Evolutionary conservation across 2,888 invertebrate genomes (phyloP).

Genomic region (Agelastica alni): DNA sequence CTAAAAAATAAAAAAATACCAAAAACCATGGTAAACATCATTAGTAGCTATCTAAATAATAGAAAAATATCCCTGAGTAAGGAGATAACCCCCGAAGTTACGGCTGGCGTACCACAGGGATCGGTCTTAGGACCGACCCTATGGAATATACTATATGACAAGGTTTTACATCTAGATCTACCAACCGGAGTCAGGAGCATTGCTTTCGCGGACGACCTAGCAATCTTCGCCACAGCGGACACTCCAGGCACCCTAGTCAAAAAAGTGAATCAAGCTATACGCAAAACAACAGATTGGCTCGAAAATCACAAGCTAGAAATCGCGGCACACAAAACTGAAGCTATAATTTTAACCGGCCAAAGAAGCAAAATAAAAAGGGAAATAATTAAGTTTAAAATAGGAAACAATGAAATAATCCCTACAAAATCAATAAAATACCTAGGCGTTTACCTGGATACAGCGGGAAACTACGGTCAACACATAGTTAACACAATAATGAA

Average conservation of each 20-base stretch:
- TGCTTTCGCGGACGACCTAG: neutral
- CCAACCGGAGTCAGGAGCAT: neutral
- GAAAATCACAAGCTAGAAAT: neutral
- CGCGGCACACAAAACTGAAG: neutral
- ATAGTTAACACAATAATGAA: too few species aligned
- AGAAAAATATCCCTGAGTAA: neutral
- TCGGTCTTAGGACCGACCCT: neutral
- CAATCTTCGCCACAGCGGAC: neutral
- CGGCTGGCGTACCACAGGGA: constrained; percentile 1
- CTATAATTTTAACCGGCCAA: neutral
- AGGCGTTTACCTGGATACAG: too few species aligned
- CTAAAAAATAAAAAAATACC: neutral
- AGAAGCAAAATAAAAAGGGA: neutral
- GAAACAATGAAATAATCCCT: too few species aligned
- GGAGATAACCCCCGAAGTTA: too few species aligned
- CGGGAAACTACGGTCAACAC: too few species aligned
- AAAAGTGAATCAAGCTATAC: neutral
- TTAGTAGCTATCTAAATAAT: neutral
- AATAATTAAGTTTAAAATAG: neutral
- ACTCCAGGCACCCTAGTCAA: neutral
- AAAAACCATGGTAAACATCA: neutral
- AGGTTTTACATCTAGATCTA: neutral
- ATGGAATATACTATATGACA: too few species aligned
- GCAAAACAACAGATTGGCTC: neutral
- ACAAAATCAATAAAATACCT: too few species aligned